Evolutionary conservation across 1,140 invertebrate genomes (phyloP), one percentile per base, ranked within the genome.

Genomic region (Thaumatotibia leucotreta): DNA sequence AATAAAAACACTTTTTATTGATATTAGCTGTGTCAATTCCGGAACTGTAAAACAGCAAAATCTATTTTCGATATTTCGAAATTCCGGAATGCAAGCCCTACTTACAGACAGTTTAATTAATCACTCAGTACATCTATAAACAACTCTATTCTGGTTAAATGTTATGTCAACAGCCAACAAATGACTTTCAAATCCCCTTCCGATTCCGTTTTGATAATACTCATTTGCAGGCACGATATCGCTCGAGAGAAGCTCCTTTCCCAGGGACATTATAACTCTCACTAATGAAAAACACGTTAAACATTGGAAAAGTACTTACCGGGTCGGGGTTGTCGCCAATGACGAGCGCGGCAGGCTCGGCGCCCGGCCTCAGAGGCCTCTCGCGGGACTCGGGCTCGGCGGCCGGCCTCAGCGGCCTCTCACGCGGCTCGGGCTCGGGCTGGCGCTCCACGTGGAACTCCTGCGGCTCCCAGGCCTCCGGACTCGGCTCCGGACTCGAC

Each of bases 241-340:
- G 31, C 31, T 5, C 4, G 31, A 5, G 4, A 5, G 10, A 32
- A 32, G 4, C 10, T 4, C 4, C 4, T 32, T 32, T 32, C 10
- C 4, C 4, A 10, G 31, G 31, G 10, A 32, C 4, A n/a, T 6
- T 8, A 5, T 61, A 6, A 8, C 5, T 23, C 39, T 39, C 5
- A 6, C 8, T 23, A 6, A 1, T 6, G 49, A 3, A 24, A 2
- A 65, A 50, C 31, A 20, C 39, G 2, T 11, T 11, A 39, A 10
- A 39, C 5, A 49, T 32, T 33, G 45, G 4, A 27, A 5, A 31
- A 23, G 10, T 17, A 75, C 79, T 79, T 52, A 85, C 84, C 71
- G 85, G 84, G 65, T 91, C 85, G 5, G 78, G 80, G 52, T 84
- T 78, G 54, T 91, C 88, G 65, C 85, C 86, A 54, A 90, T 87